These are phyloP conservation scores for Mionectes olivaceus DNA, from an alignment of 2,797 vertebrate species.

Conservation along the genomic window DNA sequence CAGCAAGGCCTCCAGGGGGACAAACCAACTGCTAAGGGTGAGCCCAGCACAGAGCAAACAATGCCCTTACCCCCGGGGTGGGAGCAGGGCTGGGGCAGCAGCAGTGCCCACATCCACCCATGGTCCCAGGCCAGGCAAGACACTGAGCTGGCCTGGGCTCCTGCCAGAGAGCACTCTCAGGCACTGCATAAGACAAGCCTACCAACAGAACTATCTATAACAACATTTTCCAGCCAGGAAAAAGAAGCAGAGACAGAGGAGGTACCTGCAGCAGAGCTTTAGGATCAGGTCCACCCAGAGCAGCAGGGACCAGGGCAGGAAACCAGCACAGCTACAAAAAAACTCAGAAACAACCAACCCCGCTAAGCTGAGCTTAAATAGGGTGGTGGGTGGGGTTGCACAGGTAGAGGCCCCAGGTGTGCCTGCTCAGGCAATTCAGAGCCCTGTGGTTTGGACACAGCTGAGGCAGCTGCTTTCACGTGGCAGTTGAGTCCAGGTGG, in stretches of 20 bases:
- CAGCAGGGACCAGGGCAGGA: neutral
- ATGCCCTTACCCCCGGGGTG: neutral
- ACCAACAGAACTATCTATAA: neutral
- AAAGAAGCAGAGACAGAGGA: neutral
- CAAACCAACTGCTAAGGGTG: neutral
- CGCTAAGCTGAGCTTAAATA: neutral
- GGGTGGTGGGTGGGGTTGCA: neutral
- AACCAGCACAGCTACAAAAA: fast-evolving
- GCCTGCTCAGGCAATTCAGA: neutral
- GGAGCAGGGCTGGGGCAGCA: neutral
- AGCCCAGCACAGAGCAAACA: neutral
- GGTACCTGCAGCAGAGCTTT: neutral
- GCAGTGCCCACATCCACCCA: neutral
- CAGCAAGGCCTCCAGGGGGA: neutral
- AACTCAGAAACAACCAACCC: fast-evolving
- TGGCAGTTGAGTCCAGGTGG: fast-evolving
- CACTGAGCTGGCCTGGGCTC: neutral
- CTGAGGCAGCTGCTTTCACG: neutral
- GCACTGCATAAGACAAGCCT: neutral
- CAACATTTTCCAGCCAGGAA: neutral
- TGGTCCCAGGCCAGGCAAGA: neutral
- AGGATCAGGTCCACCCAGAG: too few species aligned
- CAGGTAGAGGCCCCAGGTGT: neutral
- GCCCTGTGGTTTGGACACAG: neutral
- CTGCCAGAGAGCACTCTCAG: neutral